Evolutionary conservation across 64 coral and sea anemone species (phyloP), one percentile per base, ranked within the genome.

Genomic region (Orbicella faveolata): DNA sequence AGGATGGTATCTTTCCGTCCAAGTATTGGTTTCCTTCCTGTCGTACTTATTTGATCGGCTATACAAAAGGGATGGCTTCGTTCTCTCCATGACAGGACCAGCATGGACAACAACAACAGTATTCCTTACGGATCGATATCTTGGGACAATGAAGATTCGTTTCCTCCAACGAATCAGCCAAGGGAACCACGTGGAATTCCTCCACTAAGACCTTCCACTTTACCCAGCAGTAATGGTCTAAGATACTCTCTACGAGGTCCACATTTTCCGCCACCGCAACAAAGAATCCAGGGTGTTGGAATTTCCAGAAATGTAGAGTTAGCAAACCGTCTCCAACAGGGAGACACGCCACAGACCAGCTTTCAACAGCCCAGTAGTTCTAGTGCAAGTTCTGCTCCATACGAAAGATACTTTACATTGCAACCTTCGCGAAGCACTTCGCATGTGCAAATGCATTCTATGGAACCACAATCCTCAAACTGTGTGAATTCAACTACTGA

Each of bases 51-150:
- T 52, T 48, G 36, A 59, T 34, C n/a, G 20, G 1, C 7, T 13
- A 37, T 69, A 48, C 30, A 16, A 16, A n/a, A 81, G 20, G 66
- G 12, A 81, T 37, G 62, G 52, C 57, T 79, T 20, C 35, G 48
- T 66, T 86, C 73, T 19, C 7, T 73, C 25, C 34, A 67, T 94
- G 34, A 89, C 64, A 77, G 59, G 65, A 52, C 83, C 76, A 75
- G 35, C 9, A 91, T 96, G 89, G 95, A 96, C 39, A 96, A 96
- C 55, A 96, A 96, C 30, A 96, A 96, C 78, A 96, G 79, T 18
- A 89, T 96, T 61, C 95, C 95, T 2, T 94, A 96, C 26, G 95
- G 95, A 25, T 78, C 95, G 33, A 91, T 96, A 83, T 79, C 75
- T 19, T 93, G 87, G 84, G 77, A 88, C 17, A 94, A 89, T 80